Evolutionary conservation across 2,113 vertebrate species (phyloP).

Genomic region (Rhabdornis inornatus): DNA sequence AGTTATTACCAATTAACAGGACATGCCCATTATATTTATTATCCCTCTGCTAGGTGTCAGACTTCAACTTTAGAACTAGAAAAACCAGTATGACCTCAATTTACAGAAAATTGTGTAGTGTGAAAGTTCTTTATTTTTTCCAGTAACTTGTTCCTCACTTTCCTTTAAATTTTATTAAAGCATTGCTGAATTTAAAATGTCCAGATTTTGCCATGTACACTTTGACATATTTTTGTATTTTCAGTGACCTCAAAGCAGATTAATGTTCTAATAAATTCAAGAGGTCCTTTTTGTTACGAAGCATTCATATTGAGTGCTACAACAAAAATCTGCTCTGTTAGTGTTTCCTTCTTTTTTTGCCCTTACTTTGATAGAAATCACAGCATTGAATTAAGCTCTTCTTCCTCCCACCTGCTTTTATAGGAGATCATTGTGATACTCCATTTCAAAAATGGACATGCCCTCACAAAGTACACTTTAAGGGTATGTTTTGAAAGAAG

Average conservation of each 20-base stretch:
- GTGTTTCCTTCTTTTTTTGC: not conserved
- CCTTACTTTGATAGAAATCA: not conserved
- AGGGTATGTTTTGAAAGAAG: not conserved
- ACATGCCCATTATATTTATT: conserved; percentile 37
- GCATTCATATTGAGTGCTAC: not conserved
- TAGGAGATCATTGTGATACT: not conserved
- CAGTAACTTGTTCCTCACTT: not conserved
- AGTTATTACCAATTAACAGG: conserved; percentile 35
- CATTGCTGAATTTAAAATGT: not conserved
- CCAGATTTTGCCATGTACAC: not conserved
- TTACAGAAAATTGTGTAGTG: not conserved
- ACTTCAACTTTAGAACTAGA: not conserved
- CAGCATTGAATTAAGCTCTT: not conserved
- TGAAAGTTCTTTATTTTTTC: not conserved
- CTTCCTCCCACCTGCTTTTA: not conserved
- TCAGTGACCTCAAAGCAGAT: not conserved
- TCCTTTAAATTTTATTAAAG: not conserved
- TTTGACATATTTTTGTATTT: not conserved
- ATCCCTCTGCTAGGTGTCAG: not conserved
- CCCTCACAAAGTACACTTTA: not conserved
- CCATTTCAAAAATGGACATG: not conserved
- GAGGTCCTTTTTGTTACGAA: not conserved
- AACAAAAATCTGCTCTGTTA: not conserved
- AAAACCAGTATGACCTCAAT: not conserved
- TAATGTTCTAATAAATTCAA: not conserved